Conservation (phyloP, 2,797 vertebrate genomes). For the Syndactyla subalaris region DNA sequence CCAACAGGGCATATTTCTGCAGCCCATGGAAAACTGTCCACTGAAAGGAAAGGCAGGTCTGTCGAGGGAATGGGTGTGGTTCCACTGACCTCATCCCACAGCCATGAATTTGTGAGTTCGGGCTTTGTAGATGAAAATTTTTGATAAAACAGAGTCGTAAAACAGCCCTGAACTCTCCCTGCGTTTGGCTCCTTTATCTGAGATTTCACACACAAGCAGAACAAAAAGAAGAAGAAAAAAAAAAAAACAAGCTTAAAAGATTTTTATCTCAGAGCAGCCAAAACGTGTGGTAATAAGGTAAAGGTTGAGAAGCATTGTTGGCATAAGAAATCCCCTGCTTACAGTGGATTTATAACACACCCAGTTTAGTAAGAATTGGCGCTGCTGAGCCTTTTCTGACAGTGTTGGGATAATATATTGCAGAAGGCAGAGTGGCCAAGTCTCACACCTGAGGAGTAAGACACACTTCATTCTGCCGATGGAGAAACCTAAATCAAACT, state of each 20-base stretch:
- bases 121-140: conserved; percentile 38
- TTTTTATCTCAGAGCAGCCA: conserved; percentile 65
- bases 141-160: conserved; percentile 49
- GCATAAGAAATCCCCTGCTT: conserved; percentile 65
- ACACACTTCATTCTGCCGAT: conserved; percentile 55
- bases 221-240: neutral
- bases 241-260: conserved; percentile 7
- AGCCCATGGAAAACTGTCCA: neutral
- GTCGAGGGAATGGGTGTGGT: conserved; percentile 50
- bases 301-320: conserved; percentile 71
- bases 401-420: conserved; percentile 68
- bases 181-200: conserved; percentile 41
- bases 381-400: conserved; percentile 51
- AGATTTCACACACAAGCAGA: conserved; percentile 57
- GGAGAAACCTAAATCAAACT: conserved; percentile 70
- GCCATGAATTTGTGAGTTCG: neutral
- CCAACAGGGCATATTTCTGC: conserved; percentile 21
- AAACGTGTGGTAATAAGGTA: conserved; percentile 77
- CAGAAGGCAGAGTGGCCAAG: conserved; percentile 60
- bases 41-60: conserved; percentile 5
- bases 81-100: conserved; percentile 54
- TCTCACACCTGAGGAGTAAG: conserved; percentile 76
- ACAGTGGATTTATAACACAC: conserved; percentile 67
- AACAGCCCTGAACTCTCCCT: conserved; percentile 55
- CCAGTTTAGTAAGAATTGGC: conserved; percentile 71